Evolutionary conservation across 2,113 vertebrate genomes (phyloP), one percentile per base, ranked within the genome.

Genomic region (Panurus biarmicus): DNA sequence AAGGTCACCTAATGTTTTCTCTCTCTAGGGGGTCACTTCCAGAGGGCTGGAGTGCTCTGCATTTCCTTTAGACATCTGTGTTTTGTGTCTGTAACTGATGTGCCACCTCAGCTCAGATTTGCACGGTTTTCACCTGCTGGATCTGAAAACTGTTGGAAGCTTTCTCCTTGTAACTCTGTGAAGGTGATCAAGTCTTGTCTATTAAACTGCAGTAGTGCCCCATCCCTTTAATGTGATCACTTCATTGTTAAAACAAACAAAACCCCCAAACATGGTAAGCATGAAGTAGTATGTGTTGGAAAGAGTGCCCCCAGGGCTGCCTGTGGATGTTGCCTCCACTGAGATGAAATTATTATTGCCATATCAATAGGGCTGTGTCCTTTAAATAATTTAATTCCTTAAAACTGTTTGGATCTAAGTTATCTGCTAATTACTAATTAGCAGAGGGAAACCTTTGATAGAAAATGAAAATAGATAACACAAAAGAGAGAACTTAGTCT

Each of bases 191-290:
- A 16, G 38, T 44, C 16, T 35, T n/a, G 14, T 5, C 11, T 36
- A 40, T 47, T 35, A 31, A 77, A 22, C 13, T 28, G 20, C 21
- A 71, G 0, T 45, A 62, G 9, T 25, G 33, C 24, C 38, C 44
- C 17, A 23, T 42, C 7, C 5, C 82, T 58, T 66, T 42, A 44
- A 21, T 42, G 24, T 9, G 11, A 9, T 85, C 28, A 14, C 5
- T 5, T 40, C 7, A 16, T 8, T 31, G 23, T 33, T 60, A 42
- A 54, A 72, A 4, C 16, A 51, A 56, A 22, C 6, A 42, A 20
- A n/a, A 13, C 1, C 35, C 12, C 2, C 45, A 33, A 33, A 44
- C 2, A 2, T 5, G 22, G 3, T 44, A 15, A 70, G n/a, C 28
- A n/a, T 4, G 25, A 56, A 38, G 7, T 19, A 10, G 3, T 10